Evolutionary conservation across 2,888 invertebrate genomes (phyloP), one percentile per base, ranked within the genome.

Genomic region (Drosophila monieri): DNA sequence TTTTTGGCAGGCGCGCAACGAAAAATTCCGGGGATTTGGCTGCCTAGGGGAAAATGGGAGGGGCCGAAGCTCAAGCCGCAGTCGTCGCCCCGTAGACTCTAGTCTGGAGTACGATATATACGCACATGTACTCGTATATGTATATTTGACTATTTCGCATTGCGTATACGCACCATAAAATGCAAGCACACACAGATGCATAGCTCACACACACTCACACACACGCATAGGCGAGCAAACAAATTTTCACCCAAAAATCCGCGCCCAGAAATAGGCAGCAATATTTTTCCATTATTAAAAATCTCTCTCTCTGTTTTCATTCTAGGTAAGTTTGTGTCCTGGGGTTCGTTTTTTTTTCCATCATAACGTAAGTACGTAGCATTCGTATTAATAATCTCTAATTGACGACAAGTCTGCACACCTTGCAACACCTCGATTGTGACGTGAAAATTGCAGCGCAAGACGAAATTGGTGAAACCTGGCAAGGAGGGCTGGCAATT

Each of bases 251-350:
- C 8, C 12, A 35, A 0, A 58, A 58, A 48, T 65, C 49, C 61
- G 78, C 87, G 78, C 78, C 74, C 55, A n/a, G 58, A 86, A 80
- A 80, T 77, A 83, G 71, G 86, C 86, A 65, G 61, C 74, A 64
- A 69, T 69, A 83, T 73, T 79, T 76, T 83, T 60, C 35, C 67
- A 76, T 75, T 75, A 70, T 70, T 53, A 64, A 59, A 43, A 66
- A 25, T 30, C 25, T 39, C 15, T 55, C 30, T 43, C 25, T 39
- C 14, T 71, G n/a, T 55, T 60, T 47, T 23, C 73, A 43, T 57
- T 71, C 9, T 55, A 71, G 73, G 70, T 71, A 64, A 71, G 70
- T 55, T 35, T 35, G 35, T 35, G 35, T 62, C 6, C 51, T 25
- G 55, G 18, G n/a, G 44, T 58, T 53, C n/a, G 27, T 43, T 32